Percentiles rank a stretch among this genome's conserved stretches.
phyloP scores from a whole-genome alignment of 2,113 vertebrate genomes.

The Python bivittatus region DNA sequence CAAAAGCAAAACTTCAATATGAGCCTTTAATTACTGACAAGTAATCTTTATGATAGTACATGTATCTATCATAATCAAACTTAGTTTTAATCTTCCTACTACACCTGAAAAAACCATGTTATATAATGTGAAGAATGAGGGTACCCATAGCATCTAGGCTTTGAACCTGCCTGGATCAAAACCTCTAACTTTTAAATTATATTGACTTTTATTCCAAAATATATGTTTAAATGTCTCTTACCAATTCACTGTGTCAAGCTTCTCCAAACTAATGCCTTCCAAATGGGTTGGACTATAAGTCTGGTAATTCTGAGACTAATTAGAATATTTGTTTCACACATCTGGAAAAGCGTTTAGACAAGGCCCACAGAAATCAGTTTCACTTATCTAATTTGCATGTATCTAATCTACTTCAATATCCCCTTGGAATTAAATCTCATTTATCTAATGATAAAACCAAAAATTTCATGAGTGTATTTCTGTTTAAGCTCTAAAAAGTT shows the following conservation, averaged over 20 bases:
- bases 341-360: not conserved
- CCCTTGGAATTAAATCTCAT: not conserved
- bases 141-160: not conserved
- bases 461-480: not conserved
- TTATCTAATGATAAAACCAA: not conserved
- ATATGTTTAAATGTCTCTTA: not conserved
- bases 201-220: not conserved
- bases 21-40: not conserved
- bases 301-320: not conserved
- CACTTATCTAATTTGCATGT: not conserved
- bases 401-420: not conserved
- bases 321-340: not conserved
- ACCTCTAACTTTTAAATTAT: not conserved
- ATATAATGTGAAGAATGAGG: not conserved
- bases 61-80: not conserved
- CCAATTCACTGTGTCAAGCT: not conserved
- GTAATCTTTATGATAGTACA: not conserved
- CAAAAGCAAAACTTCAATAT: not conserved
- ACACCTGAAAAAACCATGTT: not conserved
- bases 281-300: not conserved
- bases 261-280: not conserved
- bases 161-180: not conserved
- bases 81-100: not conserved
- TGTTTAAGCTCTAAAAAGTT: not conserved
- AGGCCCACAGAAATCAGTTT: not conserved